Conservation (phyloP, 2,888 invertebrate genomes). For the Erebia aethiops region DNA sequence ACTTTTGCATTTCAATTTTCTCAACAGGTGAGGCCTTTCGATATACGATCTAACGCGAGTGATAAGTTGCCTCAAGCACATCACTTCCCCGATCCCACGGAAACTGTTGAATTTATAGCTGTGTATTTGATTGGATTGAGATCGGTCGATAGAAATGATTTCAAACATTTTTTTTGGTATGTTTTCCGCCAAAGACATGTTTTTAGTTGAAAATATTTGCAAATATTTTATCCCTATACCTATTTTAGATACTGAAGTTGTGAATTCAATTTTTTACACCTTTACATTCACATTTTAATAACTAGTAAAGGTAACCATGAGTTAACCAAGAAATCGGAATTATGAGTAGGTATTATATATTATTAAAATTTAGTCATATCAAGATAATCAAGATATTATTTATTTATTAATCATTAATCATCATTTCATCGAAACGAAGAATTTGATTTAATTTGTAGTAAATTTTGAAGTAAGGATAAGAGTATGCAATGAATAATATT, state of each 20-base stretch:
- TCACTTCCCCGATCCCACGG: slow-evolving; percentile 2
- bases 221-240: no score
- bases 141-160: neutral
- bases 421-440: no score
- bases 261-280: no score
- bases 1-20: neutral
- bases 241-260: no score
- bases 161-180: neutral
- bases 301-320: no score
- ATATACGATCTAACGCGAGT: slow-evolving; percentile 1
- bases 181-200: neutral
- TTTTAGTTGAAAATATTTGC: neutral
- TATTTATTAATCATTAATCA: no score
- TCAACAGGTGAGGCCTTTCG: neutral
- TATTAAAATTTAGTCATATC: no score
- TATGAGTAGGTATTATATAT: no score
- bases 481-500: slow-evolving; percentile 30
- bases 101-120: slow-evolving; percentile 15
- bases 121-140: neutral
- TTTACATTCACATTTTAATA: no score
- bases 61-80: slow-evolving; percentile 10
- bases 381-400: no score
- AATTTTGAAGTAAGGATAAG: neutral
- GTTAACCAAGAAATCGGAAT: no score
- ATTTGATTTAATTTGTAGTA: no score